Base-by-base conservation (phyloP, 2,113 vertebrate genomes). In the Eulemur macaco region DNA sequence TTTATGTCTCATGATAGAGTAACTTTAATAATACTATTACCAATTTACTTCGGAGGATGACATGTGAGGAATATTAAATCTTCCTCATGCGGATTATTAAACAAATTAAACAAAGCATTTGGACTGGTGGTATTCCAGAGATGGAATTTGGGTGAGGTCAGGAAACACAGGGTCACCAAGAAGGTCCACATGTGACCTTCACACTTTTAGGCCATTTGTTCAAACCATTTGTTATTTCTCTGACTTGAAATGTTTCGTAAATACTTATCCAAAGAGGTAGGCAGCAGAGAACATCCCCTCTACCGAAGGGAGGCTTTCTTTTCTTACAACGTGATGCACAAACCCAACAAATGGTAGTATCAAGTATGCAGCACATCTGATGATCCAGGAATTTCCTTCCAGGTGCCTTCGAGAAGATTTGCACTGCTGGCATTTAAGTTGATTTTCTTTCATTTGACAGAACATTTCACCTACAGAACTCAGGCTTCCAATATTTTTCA, bases 51-150 rank as follows among this genome's bases (percentile, higher is more conserved):
- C 23, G 56, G 96, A 97, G 96, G 85, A 92, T 1, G 27, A 97
- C 81, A 86, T 50, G 88, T 42, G 52, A 96, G 93, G 76, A 96
- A 97, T 95, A 97, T 93, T 95, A 97, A 89, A 45, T 92, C 77
- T 94, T 97, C 86, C 88, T 88, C 15, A 0, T n/a, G 91, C 17
- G 47, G 74, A 97, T 96, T 95, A 98, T 92, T 91, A 93, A 98
- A 96, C 88, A 93, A 97, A 96, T 86, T 81, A 97, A 98, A 96
- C 45, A 89, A 76, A 1, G 89, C 11, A 42, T 63, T 83, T 27
- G 18, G 78, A 89, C 69, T 56, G 84, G 52, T 1, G 63, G 42
- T 90, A 96, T 94, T 94, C 52, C 54, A 81, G 77, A 86, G 73
- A 89, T 0, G 2, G 63, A 54, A 86, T 63, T 63, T 93, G 47